Evolutionary conservation across 2,888 invertebrate genomes (phyloP).

Genomic region (Chrysomela aeneicollis): DNA sequence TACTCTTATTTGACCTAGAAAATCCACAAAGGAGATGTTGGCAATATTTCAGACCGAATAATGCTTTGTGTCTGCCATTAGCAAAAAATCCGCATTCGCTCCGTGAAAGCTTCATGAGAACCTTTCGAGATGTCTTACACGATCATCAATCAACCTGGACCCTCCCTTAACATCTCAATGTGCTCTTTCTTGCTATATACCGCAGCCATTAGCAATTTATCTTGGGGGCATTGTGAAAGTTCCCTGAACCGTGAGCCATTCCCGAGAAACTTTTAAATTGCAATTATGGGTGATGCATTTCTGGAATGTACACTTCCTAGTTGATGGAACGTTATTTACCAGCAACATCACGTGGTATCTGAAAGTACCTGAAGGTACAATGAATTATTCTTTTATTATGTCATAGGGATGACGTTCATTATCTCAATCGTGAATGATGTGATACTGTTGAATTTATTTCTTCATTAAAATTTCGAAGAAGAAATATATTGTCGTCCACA

Average conservation of each 20-base stretch:
- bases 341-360: too few species aligned
- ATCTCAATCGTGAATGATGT: too few species aligned
- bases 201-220: conserved; percentile 54
- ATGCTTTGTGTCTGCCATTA: conserved; percentile 29
- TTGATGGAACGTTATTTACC: neutral
- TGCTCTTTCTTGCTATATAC: conserved; percentile 50
- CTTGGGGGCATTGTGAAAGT: conserved; percentile 48
- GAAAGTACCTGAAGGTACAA: too few species aligned
- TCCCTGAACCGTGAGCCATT: conserved; percentile 50
- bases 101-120: conserved; percentile 43
- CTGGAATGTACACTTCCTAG: conserved; percentile 20
- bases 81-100: conserved; percentile 40
- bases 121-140: conserved; percentile 40
- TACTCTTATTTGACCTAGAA: conserved; percentile 29
- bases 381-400: too few species aligned
- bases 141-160: conserved; percentile 40
- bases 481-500: too few species aligned
- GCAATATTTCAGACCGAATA: conserved; percentile 27
- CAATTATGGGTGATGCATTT: conserved; percentile 46
- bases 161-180: conserved; percentile 52
- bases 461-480: too few species aligned
- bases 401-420: too few species aligned
- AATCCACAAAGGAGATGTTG: conserved; percentile 35
- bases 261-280: conserved; percentile 51
- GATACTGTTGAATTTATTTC: too few species aligned